These are phyloP conservation scores for Lytechinus pictus DNA, from an alignment of 35 echinoderm and acorn worm species.

Conservation along the genomic window DNA sequence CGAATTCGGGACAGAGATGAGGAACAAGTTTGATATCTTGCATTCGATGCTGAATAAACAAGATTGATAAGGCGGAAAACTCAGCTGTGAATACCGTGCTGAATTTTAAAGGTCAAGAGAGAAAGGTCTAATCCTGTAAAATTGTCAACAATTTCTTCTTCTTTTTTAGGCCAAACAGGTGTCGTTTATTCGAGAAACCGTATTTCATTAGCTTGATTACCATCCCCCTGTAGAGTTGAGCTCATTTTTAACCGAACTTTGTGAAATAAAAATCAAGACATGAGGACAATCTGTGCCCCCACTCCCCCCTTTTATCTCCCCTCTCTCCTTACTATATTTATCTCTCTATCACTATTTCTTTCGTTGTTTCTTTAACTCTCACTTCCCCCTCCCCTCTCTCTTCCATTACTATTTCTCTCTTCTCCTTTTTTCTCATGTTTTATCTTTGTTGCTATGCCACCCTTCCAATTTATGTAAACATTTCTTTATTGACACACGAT, in stretches of 20 bases:
- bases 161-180: background rate
- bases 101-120: background rate
- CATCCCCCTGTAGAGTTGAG: background rate
- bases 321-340: too few species aligned
- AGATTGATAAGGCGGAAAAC: background rate
- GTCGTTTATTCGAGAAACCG: background rate
- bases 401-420: too few species aligned
- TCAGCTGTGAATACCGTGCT: background rate
- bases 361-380: too few species aligned
- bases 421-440: too few species aligned
- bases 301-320: background rate
- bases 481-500: too few species aligned
- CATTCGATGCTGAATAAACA: background rate
- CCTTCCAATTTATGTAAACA: too few species aligned
- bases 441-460: too few species aligned
- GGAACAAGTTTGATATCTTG: background rate
- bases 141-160: background rate
- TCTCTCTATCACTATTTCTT: too few species aligned
- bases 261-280: background rate
- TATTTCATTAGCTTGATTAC: background rate
- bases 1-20: background rate
- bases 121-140: background rate
- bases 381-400: too few species aligned
- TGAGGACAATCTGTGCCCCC: background rate
- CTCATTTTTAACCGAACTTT: background rate